Conservation (phyloP, 2,888 invertebrate genomes). For the Chromoteleia sp. region DNA sequence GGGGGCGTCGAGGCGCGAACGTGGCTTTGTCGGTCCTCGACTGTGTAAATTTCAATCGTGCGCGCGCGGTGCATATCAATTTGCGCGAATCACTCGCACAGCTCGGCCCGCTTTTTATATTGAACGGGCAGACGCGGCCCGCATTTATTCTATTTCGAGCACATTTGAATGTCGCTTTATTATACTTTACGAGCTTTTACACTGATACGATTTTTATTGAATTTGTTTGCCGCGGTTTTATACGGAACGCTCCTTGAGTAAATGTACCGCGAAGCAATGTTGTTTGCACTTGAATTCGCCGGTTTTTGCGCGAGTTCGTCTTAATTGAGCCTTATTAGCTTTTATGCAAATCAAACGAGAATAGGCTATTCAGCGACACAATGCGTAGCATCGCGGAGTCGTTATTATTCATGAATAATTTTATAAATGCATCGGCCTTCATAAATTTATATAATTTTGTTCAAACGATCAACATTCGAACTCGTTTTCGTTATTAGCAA, state of each 20-base stretch:
- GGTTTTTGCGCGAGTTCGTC: constrained; percentile 25
- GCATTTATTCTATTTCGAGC: constrained; percentile 59
- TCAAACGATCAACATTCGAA: no score
- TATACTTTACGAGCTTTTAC: constrained; percentile 25
- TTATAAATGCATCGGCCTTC: background rate
- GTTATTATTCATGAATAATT: background rate
- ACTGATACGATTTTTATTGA: constrained; percentile 47
- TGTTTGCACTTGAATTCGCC: constrained; percentile 28
- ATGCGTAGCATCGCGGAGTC: background rate
- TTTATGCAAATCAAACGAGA: constrained; percentile 15
- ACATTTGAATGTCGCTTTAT: constrained; percentile 51
- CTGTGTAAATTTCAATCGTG: constrained; percentile 55
- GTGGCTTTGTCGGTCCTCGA: constrained; percentile 8
- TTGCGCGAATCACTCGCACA: constrained; percentile 44
- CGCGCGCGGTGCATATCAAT: constrained; percentile 51
- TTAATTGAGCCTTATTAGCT: constrained; percentile 46
- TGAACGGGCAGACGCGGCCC: constrained; percentile 42
- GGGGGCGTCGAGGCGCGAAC: constrained; percentile 1
- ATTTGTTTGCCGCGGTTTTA: constrained; percentile 39
- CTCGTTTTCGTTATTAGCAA: no score
- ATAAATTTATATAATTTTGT: no score
- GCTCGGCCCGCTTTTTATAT: constrained; percentile 40
- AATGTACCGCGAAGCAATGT: constrained; percentile 40
- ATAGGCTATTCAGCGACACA: constrained; percentile 12
- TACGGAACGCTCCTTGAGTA: constrained; percentile 10